Base-by-base conservation (phyloP, 2,797 vertebrate species). In the Coluber constrictor region DNA sequence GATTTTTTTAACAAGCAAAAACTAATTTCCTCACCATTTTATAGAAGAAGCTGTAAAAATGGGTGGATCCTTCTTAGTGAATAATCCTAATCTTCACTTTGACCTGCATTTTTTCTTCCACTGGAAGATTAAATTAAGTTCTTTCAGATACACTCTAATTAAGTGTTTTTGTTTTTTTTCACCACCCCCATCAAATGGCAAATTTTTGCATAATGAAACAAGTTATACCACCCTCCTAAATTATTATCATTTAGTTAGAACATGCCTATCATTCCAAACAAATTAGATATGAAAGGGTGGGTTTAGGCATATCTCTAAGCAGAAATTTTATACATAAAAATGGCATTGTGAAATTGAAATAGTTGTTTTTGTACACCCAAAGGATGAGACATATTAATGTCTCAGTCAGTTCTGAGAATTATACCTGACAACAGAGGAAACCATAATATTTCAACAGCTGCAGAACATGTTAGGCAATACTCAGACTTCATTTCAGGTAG, bases 231-330 rank as follows among this genome's bases (percentile, higher is more conserved):
- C 96, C 96, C 93, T 95, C 94, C 93, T 96, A 95, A 97, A 96
- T 96, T 97, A 95, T 95, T 92, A 57, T 96, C 79, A 94, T 97
- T 60, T 93, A 95, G 97, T 97, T 94, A 93, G 96, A 95, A 97
- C 97, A 96, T 97, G 97, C 96, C 96, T 97, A 92, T 97, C 97
- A 97, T 97, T 97, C 97, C 97, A 97, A 96, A 96, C 96, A 96
- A 97, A 96, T 97, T 96, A 97, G 96, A 74, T 95, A 95, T 96
- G 95, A 94, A 96, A 97, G 95, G 95, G 94, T 96, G 96, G 95
- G 95, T 95, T 96, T 90, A 95, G 93, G 88, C 0, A 0, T 94
- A 92, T 94, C 96, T 95, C 95, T 94, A 61, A 92, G 94, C 89
- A 55, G 93, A 93, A 95, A 96, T 95, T 86, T 83, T 47, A 47